Percentiles rank a stretch among this genome's conserved stretches.
Conservation (phyloP, 2,113 vertebrate genomes). For the Sinocyclocheilus grahami region DNA sequence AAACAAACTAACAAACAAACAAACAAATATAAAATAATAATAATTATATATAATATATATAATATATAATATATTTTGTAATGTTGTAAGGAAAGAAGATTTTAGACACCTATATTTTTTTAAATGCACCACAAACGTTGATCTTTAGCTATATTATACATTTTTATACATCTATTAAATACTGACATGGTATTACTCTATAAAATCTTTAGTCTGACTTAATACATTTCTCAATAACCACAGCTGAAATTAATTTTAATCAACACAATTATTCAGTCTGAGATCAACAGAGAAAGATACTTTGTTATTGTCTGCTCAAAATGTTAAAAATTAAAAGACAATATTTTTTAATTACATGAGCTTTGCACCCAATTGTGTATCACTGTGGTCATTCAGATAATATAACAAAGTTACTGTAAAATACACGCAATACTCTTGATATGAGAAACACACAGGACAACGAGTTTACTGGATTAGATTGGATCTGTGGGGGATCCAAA, state of each 20-base stretch:
- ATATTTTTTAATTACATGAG: background rate
- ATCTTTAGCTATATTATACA: background rate
- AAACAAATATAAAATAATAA: background rate
- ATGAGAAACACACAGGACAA: background rate
- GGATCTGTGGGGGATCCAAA: conserved; percentile 24
- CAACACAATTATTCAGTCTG: background rate
- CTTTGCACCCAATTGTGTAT: background rate
- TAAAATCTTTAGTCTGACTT: background rate
- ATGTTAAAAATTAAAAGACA: background rate
- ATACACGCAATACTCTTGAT: background rate
- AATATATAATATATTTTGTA: background rate
- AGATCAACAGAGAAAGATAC: background rate
- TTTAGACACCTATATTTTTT: background rate
- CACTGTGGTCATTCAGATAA: background rate
- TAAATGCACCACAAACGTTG: background rate
- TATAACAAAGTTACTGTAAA: conserved; percentile 22
- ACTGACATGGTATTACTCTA: background rate
- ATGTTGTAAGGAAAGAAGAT: background rate
- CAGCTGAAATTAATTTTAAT: background rate
- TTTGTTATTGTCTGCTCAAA: background rate
- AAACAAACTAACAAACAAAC: too few relatives aligned
- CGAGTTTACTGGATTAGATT: conserved; percentile 2
- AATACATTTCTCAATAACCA: background rate
- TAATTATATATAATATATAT: background rate
- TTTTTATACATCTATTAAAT: background rate